Percentiles rank a stretch among this genome's conserved stretches.
phyloP scores from a whole-genome alignment of 2,113 vertebrate species.

The Camelus dromedarius region DNA sequence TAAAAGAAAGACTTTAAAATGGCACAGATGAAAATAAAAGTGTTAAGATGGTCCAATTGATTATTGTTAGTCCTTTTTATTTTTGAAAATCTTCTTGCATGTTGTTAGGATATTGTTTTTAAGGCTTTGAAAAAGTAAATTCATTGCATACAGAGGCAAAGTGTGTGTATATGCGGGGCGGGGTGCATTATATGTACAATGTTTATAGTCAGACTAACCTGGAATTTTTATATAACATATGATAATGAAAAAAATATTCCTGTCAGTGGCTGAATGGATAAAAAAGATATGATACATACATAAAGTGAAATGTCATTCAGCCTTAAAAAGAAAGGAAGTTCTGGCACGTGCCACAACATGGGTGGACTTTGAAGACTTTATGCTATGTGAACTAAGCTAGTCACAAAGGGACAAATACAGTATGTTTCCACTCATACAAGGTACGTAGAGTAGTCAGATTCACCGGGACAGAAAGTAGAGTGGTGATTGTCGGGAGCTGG shows the following conservation, averaged over 20 bases:
- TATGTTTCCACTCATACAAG: neutral
- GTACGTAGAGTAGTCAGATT: neutral
- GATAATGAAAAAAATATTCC: neutral
- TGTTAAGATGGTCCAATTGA: neutral
- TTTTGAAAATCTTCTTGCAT: neutral
- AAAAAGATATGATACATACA: neutral
- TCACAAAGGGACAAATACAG: neutral
- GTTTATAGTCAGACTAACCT: neutral
- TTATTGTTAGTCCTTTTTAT: neutral
- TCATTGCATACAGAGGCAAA: neutral
- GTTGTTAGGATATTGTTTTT: neutral
- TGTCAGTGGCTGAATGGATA: neutral
- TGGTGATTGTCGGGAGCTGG: neutral
- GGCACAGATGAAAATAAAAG: neutral
- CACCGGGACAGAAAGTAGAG: neutral
- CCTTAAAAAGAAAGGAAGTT: neutral
- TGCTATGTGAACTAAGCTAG: neutral
- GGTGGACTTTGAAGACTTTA: neutral
- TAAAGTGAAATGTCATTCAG: neutral
- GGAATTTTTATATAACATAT: neutral
- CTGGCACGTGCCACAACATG: neutral
- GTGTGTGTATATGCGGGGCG: neutral
- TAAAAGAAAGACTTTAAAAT: neutral
- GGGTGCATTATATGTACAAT: neutral
- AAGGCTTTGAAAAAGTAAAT: constrained; percentile 21